A percentile compares a stretch with the other conserved stretches of the same genome.
These are phyloP conservation scores for Microcebus ravelobensis DNA, from an alignment of 2,113 vertebrate species.

Conservation along the genomic window DNA sequence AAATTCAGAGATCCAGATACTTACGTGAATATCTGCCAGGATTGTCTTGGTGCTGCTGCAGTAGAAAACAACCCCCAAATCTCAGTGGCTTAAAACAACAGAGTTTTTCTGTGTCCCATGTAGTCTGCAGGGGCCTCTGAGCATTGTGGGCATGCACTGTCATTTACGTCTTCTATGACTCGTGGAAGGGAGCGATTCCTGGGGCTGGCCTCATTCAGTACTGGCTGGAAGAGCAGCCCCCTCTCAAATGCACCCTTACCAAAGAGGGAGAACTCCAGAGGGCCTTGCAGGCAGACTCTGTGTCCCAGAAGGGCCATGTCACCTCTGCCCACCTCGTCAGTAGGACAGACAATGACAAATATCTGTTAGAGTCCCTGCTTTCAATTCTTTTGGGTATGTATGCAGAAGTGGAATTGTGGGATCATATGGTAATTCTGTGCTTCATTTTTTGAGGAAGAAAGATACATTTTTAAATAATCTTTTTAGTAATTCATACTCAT, in stretches of 20 bases:
- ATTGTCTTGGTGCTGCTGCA: background rate
- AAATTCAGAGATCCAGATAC: background rate
- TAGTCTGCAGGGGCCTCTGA: background rate
- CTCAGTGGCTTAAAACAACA: background rate
- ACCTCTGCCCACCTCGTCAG: background rate
- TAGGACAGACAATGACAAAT: background rate
- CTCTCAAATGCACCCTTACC: background rate
- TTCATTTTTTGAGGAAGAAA: background rate
- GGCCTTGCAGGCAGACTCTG: background rate
- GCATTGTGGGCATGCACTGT: background rate
- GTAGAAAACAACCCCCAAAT: background rate
- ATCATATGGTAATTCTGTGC: background rate
- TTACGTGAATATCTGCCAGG: background rate
- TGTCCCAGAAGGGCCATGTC: rapidly evolving
- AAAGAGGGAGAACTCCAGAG: background rate
- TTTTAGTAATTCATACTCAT: background rate
- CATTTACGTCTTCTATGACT: background rate
- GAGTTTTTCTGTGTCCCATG: background rate
- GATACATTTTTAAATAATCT: background rate
- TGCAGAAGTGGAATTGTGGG: background rate
- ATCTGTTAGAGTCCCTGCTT: background rate
- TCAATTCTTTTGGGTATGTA: background rate
- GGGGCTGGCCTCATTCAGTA: background rate
- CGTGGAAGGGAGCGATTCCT: rapidly evolving
- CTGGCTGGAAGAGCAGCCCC: background rate